Evolutionary conservation across 1,140 invertebrate genomes (phyloP), one percentile per base, ranked within the genome.

Genomic region (Hypothenemus hampei): DNA sequence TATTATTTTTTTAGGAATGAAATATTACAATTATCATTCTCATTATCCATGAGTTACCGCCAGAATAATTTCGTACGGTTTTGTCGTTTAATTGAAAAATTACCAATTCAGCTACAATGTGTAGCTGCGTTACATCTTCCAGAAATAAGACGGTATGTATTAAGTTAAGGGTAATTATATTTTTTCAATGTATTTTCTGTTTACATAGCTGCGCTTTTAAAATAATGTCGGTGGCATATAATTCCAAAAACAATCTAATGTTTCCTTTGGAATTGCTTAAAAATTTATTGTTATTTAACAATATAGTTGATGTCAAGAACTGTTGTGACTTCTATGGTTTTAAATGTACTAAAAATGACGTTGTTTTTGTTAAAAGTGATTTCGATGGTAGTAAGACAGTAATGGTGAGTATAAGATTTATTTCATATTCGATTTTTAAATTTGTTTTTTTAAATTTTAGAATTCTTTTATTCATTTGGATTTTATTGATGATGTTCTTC

Each of bases 221-320:
- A 62, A 72, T 77, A 0, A 73, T 82, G 75, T 77, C 73, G 49
- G 57, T 59, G 18, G 80, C 72, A 3, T 82, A 79, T 60, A 78
- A 69, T 63, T 80, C 73, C 48, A 77, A 75, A 66, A n/a, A n/a
- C n/a, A 69, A 72, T 31, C 61, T 78, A 8, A 66, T 61, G 1
- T 78, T 76, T 49, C 78, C 79, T 0, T 41, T 61, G 1, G 50
- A 52, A 11, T 61, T 58, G 13, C 21, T 77, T 19, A 60, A 65
- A 53, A 44, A 64, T 0, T 64, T 72, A 64, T 53, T 77, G 4
- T 20, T 65, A 10, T 72, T 71, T 46, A 53, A 67, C 36, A 65
- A 40, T 29, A 49, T 48, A 3, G 45, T 50, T 3, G 67, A 72
- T 13, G 55, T 68, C 1, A 26, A 39, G 0, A 36, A 53, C 0